Percentiles rank a stretch among this genome's conserved stretches.
phyloP scores from a whole-genome alignment of 2,113 vertebrate genomes.

The Canis aureus region DNA sequence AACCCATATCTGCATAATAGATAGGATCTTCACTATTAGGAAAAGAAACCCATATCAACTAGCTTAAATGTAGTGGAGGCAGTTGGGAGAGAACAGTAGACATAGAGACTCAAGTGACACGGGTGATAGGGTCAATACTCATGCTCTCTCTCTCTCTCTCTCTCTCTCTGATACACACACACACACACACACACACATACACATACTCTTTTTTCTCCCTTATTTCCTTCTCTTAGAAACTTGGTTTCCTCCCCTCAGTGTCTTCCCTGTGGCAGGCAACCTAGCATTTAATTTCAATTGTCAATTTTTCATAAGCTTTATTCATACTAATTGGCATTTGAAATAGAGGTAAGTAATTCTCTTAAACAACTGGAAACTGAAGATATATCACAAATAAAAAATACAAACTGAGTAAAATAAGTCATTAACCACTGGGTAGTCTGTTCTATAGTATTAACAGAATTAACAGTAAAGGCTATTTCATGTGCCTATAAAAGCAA shows the following conservation, averaged over 20 bases:
- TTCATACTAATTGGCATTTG: neutral
- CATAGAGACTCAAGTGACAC: neutral
- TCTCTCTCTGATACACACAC: neutral
- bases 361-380: constrained; percentile 2
- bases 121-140: neutral
- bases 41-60: neutral
- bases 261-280: neutral
- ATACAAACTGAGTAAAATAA: neutral
- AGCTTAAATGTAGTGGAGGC: neutral
- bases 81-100: neutral
- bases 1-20: neutral
- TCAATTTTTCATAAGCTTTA: neutral
- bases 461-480: neutral
- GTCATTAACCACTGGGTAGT: neutral
- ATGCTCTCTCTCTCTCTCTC: neutral
- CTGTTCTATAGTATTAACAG: neutral
- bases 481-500: neutral
- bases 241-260: neutral
- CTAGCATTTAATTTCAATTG: neutral
- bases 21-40: neutral
- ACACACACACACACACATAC: neutral
- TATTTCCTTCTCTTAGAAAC: neutral
- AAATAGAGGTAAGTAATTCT: constrained; percentile 5
- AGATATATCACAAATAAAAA: constrained; percentile 26
- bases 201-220: neutral